Percentiles rank a stretch among this genome's conserved stretches.
Conservation (phyloP, 2,113 vertebrate genomes). For the Turdus rufiventris region DNA sequence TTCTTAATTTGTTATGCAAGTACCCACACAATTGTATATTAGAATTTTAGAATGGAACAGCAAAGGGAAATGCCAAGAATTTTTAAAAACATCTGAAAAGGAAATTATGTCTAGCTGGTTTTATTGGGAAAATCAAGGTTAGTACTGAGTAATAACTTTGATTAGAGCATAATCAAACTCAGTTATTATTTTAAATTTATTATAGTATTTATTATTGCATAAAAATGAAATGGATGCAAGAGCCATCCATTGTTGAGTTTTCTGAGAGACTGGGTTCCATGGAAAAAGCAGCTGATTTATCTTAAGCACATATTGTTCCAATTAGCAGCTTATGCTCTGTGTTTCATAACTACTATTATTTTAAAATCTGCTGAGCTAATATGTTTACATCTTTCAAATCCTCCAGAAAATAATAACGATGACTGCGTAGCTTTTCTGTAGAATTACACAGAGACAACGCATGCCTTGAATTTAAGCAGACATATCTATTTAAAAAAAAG, state of each 20-base stretch:
- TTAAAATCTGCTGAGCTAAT: slow-evolving; percentile 4
- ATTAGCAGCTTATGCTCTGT: not conserved
- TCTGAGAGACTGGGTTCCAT: not conserved
- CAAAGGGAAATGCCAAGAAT: not conserved
- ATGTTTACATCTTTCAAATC: not conserved
- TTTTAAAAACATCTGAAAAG: not conserved
- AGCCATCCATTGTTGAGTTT: not conserved
- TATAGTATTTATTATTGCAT: not conserved
- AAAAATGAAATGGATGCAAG: not conserved
- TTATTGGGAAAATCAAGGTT: not conserved
- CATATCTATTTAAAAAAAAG: not conserved
- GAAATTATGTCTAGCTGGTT: not conserved
- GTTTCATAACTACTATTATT: not conserved
- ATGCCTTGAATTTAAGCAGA: not conserved
- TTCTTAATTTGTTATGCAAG: not conserved
- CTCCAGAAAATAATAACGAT: not conserved
- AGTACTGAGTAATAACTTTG: not conserved
- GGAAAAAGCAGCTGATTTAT: not conserved
- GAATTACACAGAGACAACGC: not conserved
- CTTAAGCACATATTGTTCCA: not conserved
- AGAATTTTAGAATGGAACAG: not conserved
- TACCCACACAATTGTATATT: not conserved
- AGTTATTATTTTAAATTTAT: not conserved
- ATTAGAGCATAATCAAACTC: not conserved
- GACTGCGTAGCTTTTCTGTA: not conserved